These are phyloP conservation scores for Steinernema scapterisci DNA, from an alignment of 2,888 invertebrate species.

Conservation along the genomic window DNA sequence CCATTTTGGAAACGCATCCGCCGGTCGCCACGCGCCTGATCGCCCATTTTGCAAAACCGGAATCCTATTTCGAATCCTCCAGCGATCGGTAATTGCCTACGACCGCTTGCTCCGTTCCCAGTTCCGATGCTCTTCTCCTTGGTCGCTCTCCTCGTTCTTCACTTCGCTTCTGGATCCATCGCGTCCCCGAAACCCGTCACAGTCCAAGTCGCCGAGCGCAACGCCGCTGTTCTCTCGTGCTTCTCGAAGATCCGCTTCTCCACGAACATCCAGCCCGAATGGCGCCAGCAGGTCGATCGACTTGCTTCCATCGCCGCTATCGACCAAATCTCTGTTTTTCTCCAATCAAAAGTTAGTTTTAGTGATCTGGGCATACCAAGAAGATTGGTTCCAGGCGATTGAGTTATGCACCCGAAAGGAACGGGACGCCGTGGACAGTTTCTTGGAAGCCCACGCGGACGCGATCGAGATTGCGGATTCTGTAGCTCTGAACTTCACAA, in stretches of 20 bases:
- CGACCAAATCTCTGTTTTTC: conserved; percentile 26
- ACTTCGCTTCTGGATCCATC: neutral
- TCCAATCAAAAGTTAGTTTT: conserved; percentile 21
- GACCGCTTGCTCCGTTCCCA: neutral
- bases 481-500: conserved; percentile 15
- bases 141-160: neutral
- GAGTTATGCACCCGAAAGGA: conserved; percentile 33
- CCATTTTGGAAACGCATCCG: too few species aligned
- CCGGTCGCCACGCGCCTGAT: too few species aligned
- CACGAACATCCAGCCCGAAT: conserved; percentile 34
- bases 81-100: neutral
- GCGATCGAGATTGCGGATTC: conserved; percentile 34
- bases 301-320: conserved; percentile 36
- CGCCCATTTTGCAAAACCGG: neutral
- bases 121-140: neutral
- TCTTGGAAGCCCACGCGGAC: neutral
- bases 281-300: conserved; percentile 36
- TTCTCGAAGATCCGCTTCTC: conserved; percentile 39
- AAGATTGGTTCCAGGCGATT: conserved; percentile 18
- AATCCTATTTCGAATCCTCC: conserved; percentile 3
- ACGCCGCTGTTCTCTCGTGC: conserved; percentile 26
- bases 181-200: neutral
- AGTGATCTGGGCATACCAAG: neutral
- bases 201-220: neutral
- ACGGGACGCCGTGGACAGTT: neutral